These are phyloP conservation scores for Loriculus beryllinus DNA, from an alignment of 2,797 vertebrate genomes.

Conservation along the genomic window DNA sequence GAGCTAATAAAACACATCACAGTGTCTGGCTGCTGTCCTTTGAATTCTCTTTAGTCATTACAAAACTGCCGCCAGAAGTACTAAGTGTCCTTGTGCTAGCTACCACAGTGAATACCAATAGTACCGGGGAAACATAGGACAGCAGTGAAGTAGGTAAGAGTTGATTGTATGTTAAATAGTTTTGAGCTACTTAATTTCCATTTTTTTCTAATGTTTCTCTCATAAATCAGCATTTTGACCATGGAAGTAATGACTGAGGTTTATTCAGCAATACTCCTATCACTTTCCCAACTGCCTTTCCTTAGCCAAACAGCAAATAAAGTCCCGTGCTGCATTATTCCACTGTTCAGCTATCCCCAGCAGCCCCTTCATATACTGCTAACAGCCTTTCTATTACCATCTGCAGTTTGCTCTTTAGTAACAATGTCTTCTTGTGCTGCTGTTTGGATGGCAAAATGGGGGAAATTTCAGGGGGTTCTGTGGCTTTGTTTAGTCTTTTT, in stretches of 20 bases:
- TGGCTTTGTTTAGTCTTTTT: neutral
- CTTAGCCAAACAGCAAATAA: neutral
- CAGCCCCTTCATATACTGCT: neutral
- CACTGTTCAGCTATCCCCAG: neutral
- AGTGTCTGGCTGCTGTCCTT: constrained; percentile 45
- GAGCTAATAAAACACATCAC: constrained; percentile 60
- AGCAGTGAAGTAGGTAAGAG: neutral
- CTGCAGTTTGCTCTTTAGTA: neutral
- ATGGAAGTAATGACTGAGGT: neutral
- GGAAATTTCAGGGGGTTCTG: neutral
- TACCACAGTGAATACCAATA: constrained; percentile 27
- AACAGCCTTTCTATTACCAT: neutral
- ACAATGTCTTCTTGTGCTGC: neutral
- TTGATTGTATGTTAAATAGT: neutral
- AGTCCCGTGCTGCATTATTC: rapidly evolving
- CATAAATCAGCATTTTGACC: neutral
- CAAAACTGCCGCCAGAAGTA: constrained; percentile 55
- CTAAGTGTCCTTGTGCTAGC: constrained; percentile 46
- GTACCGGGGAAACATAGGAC: neutral
- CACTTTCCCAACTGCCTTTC: neutral
- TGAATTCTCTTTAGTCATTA: constrained; percentile 48
- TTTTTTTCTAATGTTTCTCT: neutral
- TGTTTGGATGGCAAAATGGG: neutral
- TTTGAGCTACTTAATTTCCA: neutral
- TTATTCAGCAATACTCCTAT: neutral